Percentiles rank a stretch among this genome's conserved stretches.
These are phyloP conservation scores for Chymomyza costata DNA, from an alignment of 1,140 invertebrate species.

Conservation along the genomic window DNA sequence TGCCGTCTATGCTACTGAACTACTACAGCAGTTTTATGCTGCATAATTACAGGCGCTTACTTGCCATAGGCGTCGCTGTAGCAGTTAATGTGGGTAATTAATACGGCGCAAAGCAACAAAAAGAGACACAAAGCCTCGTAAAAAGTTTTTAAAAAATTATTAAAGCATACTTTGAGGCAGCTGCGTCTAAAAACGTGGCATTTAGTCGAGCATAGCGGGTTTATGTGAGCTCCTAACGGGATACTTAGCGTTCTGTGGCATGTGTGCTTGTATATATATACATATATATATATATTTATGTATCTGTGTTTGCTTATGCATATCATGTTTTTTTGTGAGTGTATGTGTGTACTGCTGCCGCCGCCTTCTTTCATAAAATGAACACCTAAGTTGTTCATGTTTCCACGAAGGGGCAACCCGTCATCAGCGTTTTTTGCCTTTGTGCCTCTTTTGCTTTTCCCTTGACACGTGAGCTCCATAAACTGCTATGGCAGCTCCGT, in stretches of 20 bases:
- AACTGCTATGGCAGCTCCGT: slow-evolving; percentile 53
- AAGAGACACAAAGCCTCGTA: slow-evolving; percentile 5
- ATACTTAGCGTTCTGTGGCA: slow-evolving; percentile 52
- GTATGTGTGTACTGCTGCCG: slow-evolving; percentile 56
- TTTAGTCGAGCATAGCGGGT: slow-evolving; percentile 22
- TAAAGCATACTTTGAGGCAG: too few species aligned
- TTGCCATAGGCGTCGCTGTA: too few species aligned
- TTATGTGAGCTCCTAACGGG: slow-evolving; percentile 69
- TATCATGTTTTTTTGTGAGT: slow-evolving; percentile 59
- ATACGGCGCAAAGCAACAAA: slow-evolving; percentile 28
- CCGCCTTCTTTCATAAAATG: slow-evolving; percentile 55
- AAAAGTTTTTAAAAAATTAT: slow-evolving; percentile 29
- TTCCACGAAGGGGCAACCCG: too few species aligned
- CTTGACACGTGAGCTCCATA: slow-evolving; percentile 62
- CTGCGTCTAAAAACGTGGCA: slow-evolving; percentile 13
- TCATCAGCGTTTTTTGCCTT: not conserved
- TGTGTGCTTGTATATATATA: slow-evolving; percentile 1
- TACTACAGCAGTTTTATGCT: slow-evolving; percentile 41
- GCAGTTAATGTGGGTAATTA: slow-evolving; percentile 38
- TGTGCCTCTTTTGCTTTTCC: slow-evolving; percentile 16
- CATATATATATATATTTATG: too few species aligned
- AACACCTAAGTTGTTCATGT: slow-evolving; percentile 31
- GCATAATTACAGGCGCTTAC: slow-evolving; percentile 39
- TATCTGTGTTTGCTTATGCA: slow-evolving; percentile 35
- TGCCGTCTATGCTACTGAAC: too few species aligned